Percentiles rank a stretch among this genome's conserved stretches.
Conservation (phyloP, 2,888 invertebrate species). For the Herminia tarsipennalis region DNA sequence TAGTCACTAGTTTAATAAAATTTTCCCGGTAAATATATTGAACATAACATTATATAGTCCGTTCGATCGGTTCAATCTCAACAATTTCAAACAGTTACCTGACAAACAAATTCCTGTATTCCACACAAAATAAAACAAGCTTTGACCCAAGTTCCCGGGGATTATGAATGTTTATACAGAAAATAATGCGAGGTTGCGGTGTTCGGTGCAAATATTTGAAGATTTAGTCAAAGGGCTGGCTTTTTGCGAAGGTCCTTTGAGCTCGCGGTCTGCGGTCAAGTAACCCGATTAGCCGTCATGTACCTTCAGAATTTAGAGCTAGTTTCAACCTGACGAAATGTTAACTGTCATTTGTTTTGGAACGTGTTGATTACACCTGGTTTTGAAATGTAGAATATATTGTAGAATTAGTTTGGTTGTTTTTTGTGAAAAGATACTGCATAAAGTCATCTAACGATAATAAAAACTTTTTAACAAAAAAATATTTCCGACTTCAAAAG, state of each 20-base stretch:
- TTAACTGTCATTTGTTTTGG: constrained; percentile 17
- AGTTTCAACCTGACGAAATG: constrained; percentile 25
- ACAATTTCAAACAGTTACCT: constrained; percentile 24
- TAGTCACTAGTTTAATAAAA: too few species aligned
- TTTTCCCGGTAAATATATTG: too few species aligned
- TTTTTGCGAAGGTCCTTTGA: constrained; percentile 80
- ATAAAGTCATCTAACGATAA: too few species aligned
- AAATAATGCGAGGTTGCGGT: constrained; percentile 81
- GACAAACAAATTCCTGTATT: constrained; percentile 38
- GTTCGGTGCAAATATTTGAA: constrained; percentile 81
- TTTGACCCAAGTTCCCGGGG: constrained; percentile 67
- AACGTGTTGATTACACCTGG: constrained; percentile 4
- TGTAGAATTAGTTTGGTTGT: too few species aligned
- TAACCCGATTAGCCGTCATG: constrained; percentile 74
- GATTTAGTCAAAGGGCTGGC: constrained; percentile 77
- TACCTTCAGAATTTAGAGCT: constrained; percentile 41
- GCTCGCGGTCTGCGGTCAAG: constrained; percentile 74
- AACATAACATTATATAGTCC: too few species aligned
- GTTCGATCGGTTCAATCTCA: too few species aligned
- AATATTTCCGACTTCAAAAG: too few species aligned
- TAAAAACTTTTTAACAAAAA: too few species aligned
- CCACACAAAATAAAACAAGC: constrained; percentile 59
- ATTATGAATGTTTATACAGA: constrained; percentile 82
- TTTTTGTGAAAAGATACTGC: too few species aligned
- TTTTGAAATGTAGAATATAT: neutral